Conservation (phyloP, 2,888 invertebrate species). For the Hedya salicella region DNA sequence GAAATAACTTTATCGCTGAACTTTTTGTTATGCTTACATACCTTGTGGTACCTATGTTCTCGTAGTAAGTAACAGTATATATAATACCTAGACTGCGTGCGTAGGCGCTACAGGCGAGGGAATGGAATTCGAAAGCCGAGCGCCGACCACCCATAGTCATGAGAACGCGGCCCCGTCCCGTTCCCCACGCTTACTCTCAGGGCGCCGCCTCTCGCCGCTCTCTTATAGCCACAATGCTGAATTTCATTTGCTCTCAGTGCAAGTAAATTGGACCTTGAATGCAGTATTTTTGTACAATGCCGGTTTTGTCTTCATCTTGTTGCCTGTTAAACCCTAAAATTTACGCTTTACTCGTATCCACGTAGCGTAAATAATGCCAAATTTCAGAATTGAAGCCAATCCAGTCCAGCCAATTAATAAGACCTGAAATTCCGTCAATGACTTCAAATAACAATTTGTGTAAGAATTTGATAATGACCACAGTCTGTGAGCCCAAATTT, state of each 20-base stretch:
- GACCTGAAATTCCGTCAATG: not conserved
- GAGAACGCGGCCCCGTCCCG: conserved; percentile 80
- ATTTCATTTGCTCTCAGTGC: conserved; percentile 79
- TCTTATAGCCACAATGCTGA: conserved; percentile 77
- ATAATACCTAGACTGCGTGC: conserved; percentile 48
- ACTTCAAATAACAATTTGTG: not conserved
- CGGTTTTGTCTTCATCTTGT: not conserved
- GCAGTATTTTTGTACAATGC: conserved; percentile 50
- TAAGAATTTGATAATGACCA: conserved; percentile 20
- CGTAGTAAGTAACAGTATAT: conserved; percentile 30
- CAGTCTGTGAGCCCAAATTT: conserved; percentile 26
- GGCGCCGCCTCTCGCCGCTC: conserved; percentile 80
- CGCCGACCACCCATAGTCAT: conserved; percentile 84
- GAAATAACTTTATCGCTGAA: conserved; percentile 42
- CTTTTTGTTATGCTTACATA: not conserved
- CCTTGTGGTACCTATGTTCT: conserved; percentile 2
- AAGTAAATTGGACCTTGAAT: conserved; percentile 57
- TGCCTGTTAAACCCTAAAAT: not conserved
- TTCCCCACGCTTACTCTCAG: conserved; percentile 76
- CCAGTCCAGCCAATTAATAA: too few relatives aligned
- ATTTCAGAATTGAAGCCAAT: too few relatives aligned
- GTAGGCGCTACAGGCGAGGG: conserved; percentile 82
- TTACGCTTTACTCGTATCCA: not conserved
- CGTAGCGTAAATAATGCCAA: not conserved
- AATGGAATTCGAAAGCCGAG: conserved; percentile 84